These are phyloP conservation scores for Colletes gigas DNA, from an alignment of 1,140 invertebrate species.

Conservation along the genomic window DNA sequence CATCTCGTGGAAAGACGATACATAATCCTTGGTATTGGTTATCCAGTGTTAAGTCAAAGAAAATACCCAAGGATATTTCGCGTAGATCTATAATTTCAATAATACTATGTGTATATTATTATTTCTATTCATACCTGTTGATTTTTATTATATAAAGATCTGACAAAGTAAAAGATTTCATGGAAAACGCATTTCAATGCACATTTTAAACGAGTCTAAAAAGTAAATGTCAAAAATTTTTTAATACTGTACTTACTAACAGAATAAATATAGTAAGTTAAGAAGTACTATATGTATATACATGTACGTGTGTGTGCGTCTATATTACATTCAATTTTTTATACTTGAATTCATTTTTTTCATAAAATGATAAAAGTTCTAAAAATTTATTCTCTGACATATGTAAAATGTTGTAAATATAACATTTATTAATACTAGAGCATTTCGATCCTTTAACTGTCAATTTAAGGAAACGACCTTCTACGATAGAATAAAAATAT, in stretches of 20 bases:
- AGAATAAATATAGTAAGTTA: constrained; percentile 7
- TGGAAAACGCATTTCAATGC: not conserved
- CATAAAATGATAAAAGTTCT: not conserved
- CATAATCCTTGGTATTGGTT: constrained; percentile 4
- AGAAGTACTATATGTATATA: not conserved
- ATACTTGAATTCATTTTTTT: constrained; percentile 12
- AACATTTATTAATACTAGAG: constrained; percentile 16
- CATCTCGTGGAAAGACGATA: too few species aligned
- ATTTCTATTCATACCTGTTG: not conserved
- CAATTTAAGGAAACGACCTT: not conserved
- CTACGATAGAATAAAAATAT: not conserved
- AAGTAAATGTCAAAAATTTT: not conserved
- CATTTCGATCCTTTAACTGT: not conserved
- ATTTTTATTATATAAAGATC: constrained; percentile 17
- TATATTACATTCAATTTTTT: not conserved
- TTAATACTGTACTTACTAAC: constrained; percentile 1
- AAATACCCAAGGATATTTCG: not conserved
- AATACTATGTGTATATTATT: constrained; percentile 2
- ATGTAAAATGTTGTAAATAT: constrained; percentile 44
- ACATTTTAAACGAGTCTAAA: constrained; percentile 9
- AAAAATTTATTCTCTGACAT: not conserved
- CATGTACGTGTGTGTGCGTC: not conserved
- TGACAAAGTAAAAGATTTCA: not conserved
- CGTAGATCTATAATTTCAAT: not conserved
- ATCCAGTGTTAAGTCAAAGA: not conserved